Conservation (phyloP, 1,140 invertebrate species). For the Callitettix versicolor region DNA sequence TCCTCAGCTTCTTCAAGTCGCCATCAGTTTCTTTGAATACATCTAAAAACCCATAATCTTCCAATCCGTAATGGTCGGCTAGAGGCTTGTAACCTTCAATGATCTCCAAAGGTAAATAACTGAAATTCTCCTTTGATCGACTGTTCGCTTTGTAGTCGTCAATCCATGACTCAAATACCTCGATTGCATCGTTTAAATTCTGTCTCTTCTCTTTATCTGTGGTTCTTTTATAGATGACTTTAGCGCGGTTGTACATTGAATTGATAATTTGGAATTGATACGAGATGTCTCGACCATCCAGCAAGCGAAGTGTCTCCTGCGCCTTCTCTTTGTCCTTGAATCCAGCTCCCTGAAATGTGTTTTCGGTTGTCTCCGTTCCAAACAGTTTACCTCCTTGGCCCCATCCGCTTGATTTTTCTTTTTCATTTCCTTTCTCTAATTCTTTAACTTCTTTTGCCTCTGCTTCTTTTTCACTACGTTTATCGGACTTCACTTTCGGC, state of each 20-base stretch:
- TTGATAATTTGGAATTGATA: constrained; percentile 34
- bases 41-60: constrained; percentile 28
- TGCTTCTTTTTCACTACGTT: constrained; percentile 22
- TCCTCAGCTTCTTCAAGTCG: constrained; percentile 32
- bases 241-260: constrained; percentile 31
- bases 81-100: constrained; percentile 29
- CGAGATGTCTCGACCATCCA: constrained; percentile 32
- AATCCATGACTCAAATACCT: constrained; percentile 33
- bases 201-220: constrained; percentile 30
- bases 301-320: constrained; percentile 28
- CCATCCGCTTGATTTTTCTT: constrained; percentile 17
- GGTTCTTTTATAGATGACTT: constrained; percentile 34
- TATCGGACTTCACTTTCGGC: constrained; percentile 28
- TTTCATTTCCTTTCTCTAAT: constrained; percentile 20
- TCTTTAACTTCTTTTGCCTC: constrained; percentile 23
- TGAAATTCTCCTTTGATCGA: constrained; percentile 32
- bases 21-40: constrained; percentile 30
- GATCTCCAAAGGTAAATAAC: constrained; percentile 32
- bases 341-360: constrained; percentile 29
- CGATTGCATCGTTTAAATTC: constrained; percentile 32
- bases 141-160: constrained; percentile 32
- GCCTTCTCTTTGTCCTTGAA: constrained; percentile 37
- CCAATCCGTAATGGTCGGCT: constrained; percentile 29
- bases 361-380: constrained; percentile 24
- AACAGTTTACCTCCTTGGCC: constrained; percentile 26